Evolutionary conservation across 2,113 vertebrate genomes (phyloP), one percentile per base, ranked within the genome.

Genomic region (Thinocorus orbignyianus): DNA sequence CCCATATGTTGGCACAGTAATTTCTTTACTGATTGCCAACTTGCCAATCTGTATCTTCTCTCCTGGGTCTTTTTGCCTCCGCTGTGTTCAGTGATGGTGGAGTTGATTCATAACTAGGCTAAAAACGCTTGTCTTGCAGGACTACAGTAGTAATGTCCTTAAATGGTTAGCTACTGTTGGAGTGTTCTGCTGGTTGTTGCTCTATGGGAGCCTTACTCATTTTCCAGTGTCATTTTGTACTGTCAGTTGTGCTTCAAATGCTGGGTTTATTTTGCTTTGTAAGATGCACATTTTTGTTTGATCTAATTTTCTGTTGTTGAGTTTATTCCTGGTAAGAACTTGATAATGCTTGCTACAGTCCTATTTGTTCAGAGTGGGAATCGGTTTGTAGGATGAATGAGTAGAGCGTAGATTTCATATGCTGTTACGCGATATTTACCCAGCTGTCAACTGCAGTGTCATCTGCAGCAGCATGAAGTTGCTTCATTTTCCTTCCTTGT

Each of bases 111-210:
- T 90, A 70, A 71, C 51, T 79, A 65, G 68, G n/a, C 41, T 65
- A n/a, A 71, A 66, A 69, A 17, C 1, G 6, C 58, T 90, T 78
- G 54, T 44, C 76, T 82, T 88, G 70, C 69, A 65, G 57, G 41
- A 14, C 62, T 54, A 4, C 16, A 1, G 58, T 48, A 82, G 26
- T 54, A 26, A 41, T 9, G 41, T 48, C 73, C 51, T 83, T 69
- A 30, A 24, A 49, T 46, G 71, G 60, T 60, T 24, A 1, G 0
- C 41, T 77, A 24, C 26, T 25, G n/a, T 57, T 1, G 1, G 1
- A 41, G 25, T 51, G n/a, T 12, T 81, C 39, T 81, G 19, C 25
- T 62, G n/a, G 52, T 51, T 52, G 41, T 49, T 5, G 4, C 17
- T 28, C 52, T 61, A 28, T 26, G 28, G 80, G 70, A 48, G 23